Evolutionary conservation across 92 coral and sea anemone species (phyloP).

Genomic region (Hydrozoanthus gracilis): DNA sequence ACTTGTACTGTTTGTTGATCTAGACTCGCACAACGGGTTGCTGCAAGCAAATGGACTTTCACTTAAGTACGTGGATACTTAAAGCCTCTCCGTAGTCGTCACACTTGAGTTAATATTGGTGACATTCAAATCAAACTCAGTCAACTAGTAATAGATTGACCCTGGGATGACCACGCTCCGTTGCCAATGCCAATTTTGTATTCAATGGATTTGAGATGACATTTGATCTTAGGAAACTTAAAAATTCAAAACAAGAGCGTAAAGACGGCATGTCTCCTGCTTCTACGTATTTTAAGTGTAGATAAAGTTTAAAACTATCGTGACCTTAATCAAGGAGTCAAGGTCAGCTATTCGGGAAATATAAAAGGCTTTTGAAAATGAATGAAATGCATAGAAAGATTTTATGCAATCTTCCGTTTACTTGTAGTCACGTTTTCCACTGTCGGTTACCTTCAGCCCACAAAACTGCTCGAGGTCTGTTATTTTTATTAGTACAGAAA

Average conservation of each 20-base stretch:
- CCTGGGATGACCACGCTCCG: constrained; percentile 37
- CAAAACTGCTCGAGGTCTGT: no score
- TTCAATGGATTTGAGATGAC: background rate
- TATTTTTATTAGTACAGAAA: background rate
- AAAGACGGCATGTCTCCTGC: background rate
- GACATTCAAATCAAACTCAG: constrained; percentile 46
- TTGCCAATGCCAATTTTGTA: constrained; percentile 6
- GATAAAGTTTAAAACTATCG: background rate
- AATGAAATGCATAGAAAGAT: background rate
- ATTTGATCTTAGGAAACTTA: constrained; percentile 4
- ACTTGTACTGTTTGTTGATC: no score
- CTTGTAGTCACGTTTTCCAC: background rate
- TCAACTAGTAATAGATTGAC: constrained; percentile 24
- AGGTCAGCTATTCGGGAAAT: constrained; percentile 8
- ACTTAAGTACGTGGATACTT: constrained; percentile 32
- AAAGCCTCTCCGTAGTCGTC: constrained; percentile 3
- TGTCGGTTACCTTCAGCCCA: no score
- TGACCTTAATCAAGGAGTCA: constrained; percentile 23
- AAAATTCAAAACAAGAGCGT: constrained; percentile 28
- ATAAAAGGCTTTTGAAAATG: constrained; percentile 19
- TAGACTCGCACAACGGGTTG: background rate
- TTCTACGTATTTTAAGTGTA: background rate
- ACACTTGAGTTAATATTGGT: constrained; percentile 35
- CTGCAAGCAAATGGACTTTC: constrained; percentile 33
- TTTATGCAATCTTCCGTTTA: background rate